Evolutionary conservation across 37 sponge, comb jelly and placozoan species (phyloP).

Genomic region (Tethya wilhelma): DNA sequence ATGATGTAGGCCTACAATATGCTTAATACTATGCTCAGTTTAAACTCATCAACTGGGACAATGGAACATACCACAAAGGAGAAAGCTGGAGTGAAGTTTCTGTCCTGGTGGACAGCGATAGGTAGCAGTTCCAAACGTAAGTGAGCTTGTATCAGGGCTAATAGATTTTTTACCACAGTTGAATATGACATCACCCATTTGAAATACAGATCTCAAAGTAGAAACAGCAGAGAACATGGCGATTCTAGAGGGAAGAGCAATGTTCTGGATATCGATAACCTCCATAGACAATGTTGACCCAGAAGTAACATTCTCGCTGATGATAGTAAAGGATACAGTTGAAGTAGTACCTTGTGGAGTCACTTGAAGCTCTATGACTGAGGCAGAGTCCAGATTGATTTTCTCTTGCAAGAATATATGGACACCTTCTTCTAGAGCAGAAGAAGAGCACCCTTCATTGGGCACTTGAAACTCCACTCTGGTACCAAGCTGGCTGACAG

Average conservation of each 20-base stretch:
- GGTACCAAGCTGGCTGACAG: too few relatives aligned
- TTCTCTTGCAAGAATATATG: not conserved
- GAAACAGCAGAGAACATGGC: not conserved
- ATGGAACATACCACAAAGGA: slow-evolving; percentile 40
- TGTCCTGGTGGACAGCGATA: slow-evolving; percentile 35
- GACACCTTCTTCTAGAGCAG: not conserved
- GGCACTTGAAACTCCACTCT: not conserved
- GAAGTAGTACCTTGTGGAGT: not conserved
- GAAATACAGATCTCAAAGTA: not conserved
- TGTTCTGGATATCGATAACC: slow-evolving; percentile 3
- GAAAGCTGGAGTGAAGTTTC: slow-evolving; percentile 13
- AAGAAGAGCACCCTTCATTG: not conserved
- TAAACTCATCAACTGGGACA: too few relatives aligned
- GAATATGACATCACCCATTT: not conserved
- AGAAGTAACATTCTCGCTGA: slow-evolving; percentile 11
- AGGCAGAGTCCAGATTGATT: not conserved
- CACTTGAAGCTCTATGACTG: not conserved
- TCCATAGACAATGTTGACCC: too few relatives aligned
- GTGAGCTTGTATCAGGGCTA: not conserved
- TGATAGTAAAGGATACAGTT: not conserved
- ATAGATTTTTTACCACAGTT: not conserved
- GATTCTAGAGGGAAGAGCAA: not conserved
- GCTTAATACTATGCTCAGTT: too few relatives aligned
- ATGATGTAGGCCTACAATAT: too few relatives aligned
- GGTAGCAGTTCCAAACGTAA: not conserved